Percentiles rank a stretch among this genome's conserved stretches.
phyloP scores from a whole-genome alignment of 1,140 invertebrate species.

The Spodoptera litura region DNA sequence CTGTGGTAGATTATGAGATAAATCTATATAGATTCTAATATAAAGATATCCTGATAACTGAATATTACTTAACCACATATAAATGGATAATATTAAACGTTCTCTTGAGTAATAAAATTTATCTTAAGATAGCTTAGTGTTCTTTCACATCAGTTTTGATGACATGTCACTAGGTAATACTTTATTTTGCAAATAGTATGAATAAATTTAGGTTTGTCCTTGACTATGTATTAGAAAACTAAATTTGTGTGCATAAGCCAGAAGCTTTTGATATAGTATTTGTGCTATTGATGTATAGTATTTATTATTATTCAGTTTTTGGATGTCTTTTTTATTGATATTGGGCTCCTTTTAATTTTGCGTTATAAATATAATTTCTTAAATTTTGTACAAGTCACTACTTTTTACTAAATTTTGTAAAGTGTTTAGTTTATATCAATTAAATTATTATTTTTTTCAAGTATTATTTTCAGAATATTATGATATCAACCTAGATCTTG shows the following conservation, averaged over 20 bases:
- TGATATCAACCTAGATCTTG: not conserved
- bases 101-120: slow-evolving; percentile 5
- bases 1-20: not conserved
- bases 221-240: slow-evolving; percentile 29
- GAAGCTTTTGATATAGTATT: slow-evolving; percentile 23
- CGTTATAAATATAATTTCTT: too few species aligned
- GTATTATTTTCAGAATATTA: too few species aligned
- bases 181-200: slow-evolving; percentile 19
- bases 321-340: not conserved
- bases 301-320: not conserved
- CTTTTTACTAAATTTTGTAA: too few species aligned
- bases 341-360: not conserved
- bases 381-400: too few species aligned
- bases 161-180: not conserved
- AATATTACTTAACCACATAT: too few species aligned
- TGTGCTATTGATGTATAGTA: slow-evolving; percentile 9
- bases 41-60: too few species aligned
- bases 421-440: too few species aligned
- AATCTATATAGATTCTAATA: too few species aligned
- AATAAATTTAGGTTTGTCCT: not conserved
- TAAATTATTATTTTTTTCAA: too few species aligned
- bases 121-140: slow-evolving; percentile 16
- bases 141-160: not conserved
- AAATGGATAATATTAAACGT: too few species aligned
- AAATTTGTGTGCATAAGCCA: slow-evolving; percentile 31